A percentile compares a stretch with the other conserved stretches of the same genome.
Evolutionary conservation across 2,113 vertebrate genomes (phyloP).

Genomic region (Cyanistes caeruleus): DNA sequence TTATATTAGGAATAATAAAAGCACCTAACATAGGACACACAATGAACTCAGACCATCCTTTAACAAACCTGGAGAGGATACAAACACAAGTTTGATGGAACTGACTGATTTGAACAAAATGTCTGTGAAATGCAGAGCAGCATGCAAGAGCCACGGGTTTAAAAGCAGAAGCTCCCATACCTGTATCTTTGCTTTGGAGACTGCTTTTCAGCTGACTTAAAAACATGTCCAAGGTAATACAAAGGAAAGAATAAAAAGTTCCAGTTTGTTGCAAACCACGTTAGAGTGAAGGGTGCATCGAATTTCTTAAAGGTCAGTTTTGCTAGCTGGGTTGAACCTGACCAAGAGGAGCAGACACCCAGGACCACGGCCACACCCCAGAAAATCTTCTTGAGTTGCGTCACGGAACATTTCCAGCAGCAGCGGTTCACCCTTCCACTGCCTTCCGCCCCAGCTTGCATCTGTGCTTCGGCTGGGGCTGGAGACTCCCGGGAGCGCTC

Average conservation of each 20-base stretch:
- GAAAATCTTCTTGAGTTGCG: conserved; percentile 82
- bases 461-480: conserved; percentile 81
- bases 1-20: background rate
- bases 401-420: conserved; percentile 80
- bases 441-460: conserved; percentile 74
- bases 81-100: background rate
- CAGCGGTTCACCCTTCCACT: conserved; percentile 72
- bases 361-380: conserved; percentile 90
- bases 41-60: background rate
- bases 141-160: background rate
- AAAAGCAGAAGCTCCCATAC: conserved; percentile 69
- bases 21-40: background rate
- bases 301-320: conserved; percentile 90
- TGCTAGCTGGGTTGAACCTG: conserved; percentile 91
- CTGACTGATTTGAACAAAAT: background rate
- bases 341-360: conserved; percentile 93
- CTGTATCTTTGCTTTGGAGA: conserved; percentile 90
- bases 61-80: background rate
- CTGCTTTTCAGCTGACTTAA: conserved; percentile 90
- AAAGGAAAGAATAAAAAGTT: conserved; percentile 95
- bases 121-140: background rate
- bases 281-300: conserved; percentile 92
- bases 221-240: conserved; percentile 90
- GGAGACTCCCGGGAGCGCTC: conserved; percentile 85
- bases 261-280: conserved; percentile 96